These are phyloP conservation scores for Alethe castanea DNA, from an alignment of 2,113 vertebrate species.

Conservation along the genomic window DNA sequence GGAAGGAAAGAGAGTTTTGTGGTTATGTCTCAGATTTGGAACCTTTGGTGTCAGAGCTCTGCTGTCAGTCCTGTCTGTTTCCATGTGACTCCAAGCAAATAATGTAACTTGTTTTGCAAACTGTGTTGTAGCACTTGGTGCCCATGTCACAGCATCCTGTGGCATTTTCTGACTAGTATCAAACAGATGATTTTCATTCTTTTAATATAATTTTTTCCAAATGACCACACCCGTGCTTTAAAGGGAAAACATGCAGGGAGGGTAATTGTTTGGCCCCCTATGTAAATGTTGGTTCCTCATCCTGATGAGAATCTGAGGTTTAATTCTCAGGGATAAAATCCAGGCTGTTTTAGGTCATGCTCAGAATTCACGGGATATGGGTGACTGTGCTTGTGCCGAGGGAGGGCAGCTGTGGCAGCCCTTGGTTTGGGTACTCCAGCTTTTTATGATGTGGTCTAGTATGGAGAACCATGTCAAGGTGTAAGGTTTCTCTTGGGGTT, in stretches of 20 bases:
- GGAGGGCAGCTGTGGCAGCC: background rate
- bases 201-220: background rate
- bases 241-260: background rate
- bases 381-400: background rate
- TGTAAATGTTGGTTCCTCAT: background rate
- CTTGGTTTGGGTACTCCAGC: background rate
- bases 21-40: background rate
- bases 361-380: background rate
- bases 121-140: background rate
- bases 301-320: background rate
- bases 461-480: background rate
- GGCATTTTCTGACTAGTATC: background rate
- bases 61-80: background rate
- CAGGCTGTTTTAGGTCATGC: background rate
- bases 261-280: background rate
- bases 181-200: background rate
- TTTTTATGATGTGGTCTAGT: background rate
- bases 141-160: background rate
- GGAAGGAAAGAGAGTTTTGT: conserved; percentile 41
- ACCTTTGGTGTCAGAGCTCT: background rate
- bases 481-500: background rate
- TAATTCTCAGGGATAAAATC: background rate
- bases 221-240: background rate
- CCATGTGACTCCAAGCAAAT: background rate
- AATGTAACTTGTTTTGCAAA: background rate